Evolutionary conservation across 2,888 invertebrate species (phyloP), one percentile per base, ranked within the genome.

Genomic region (Stomorhina lunata): DNA sequence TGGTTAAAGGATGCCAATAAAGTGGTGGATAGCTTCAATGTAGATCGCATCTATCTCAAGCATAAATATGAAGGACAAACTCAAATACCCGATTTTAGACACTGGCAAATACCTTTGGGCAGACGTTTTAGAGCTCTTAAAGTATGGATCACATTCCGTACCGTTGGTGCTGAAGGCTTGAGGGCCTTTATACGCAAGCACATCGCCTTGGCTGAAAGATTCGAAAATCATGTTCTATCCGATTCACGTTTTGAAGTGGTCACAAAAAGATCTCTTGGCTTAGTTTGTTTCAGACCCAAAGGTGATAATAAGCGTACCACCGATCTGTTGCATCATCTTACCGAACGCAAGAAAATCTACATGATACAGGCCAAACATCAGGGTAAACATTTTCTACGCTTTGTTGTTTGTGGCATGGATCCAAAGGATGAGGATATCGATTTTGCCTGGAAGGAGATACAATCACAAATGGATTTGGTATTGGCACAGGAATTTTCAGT

Each of bases 201-300:
- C 84, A 93, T 96, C 9, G 90, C 90, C 5, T 91, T 98, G 83
- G 98, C 98, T 0, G 92, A 95, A 85, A 92, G 95, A 85, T 98
- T 99, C 88, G 95, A 96, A 83, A 90, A 93, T 0, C 91, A 95
- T 29, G 94, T 97, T 0, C 89, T 91, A 68, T 90, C 92, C 0
- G 97, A 98, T 89, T 91, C 92, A 0, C 93, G 96, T 83, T 99
- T 98, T 89, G 95, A 98, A 88, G 91, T 98, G 5, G 93, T 95
- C 65, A 93, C 93, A 0, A 94, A 95, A 81, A 94, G 94, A 0
- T 92, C 93, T 0, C 92, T 98, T 92, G 97, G 96, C 0, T 92
- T 99, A 22, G 96, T 98, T 5, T 98, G 98, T 88, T 99, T 99
- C 90, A 93, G 97, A 87, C 91, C 98, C 34, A 96, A 95, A 92